Conservation (phyloP, 2,113 vertebrate species). For the Sturnira hondurensis region DNA sequence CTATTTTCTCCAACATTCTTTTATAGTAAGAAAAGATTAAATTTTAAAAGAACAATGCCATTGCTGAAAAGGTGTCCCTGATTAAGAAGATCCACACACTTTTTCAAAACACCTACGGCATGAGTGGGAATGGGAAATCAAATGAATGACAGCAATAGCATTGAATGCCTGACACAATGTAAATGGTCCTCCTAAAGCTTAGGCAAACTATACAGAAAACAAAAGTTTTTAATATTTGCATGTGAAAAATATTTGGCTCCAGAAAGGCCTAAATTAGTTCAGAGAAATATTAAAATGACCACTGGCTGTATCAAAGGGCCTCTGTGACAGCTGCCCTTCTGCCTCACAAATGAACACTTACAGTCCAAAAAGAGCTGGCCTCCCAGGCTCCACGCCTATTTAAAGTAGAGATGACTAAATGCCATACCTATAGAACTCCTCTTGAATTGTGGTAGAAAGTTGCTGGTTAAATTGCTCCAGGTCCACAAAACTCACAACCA, state of each 20-base stretch:
- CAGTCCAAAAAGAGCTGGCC: neutral
- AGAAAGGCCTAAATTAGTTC: neutral
- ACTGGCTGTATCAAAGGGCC: neutral
- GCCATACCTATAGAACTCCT: conserved; percentile 95
- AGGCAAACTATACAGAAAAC: neutral
- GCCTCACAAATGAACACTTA: neutral
- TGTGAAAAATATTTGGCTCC: neutral
- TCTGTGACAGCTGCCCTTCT: neutral
- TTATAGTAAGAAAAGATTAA: neutral
- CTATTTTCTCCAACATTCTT: neutral
- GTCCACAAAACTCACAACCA: conserved; percentile 93
- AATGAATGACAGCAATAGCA: neutral
- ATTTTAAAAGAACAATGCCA: neutral
- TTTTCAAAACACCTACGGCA: neutral
- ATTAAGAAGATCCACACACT: neutral
- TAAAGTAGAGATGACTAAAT: neutral
- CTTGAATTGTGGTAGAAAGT: conserved; percentile 95
- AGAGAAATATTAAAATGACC: neutral
- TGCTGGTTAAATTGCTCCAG: conserved; percentile 98
- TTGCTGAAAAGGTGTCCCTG: neutral
- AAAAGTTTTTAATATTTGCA: neutral
- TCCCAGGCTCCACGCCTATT: neutral
- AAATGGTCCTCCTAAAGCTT: neutral
- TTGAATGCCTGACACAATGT: neutral
- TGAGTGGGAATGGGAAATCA: neutral